phyloP scores from a whole-genome alignment of 2,888 invertebrate species.

The Hydriomena furcata region DNA sequence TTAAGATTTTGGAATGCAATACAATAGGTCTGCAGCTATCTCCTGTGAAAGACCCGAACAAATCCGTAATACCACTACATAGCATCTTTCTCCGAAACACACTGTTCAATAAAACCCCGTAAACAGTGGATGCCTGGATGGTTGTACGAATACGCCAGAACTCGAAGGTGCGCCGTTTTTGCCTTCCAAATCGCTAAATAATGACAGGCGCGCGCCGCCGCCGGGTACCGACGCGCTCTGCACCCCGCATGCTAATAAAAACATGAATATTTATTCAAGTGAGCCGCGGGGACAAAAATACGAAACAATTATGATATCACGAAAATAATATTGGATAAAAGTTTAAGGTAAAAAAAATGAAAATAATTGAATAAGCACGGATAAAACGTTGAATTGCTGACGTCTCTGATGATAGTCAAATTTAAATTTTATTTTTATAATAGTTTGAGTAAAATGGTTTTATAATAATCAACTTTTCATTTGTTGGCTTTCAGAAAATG shows the following conservation, averaged over 20 bases:
- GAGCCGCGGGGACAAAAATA: conserved; percentile 62
- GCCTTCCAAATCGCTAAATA: conserved; percentile 77
- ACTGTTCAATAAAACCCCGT: conserved; percentile 16
- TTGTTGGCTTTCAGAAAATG: too few species aligned
- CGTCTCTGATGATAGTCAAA: too few species aligned
- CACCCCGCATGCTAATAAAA: conserved; percentile 71
- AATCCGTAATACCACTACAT: conserved; percentile 1
- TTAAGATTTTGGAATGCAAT: too few species aligned
- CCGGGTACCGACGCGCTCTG: conserved; percentile 52
- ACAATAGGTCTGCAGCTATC: too few species aligned
- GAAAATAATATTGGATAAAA: conserved; percentile 23
- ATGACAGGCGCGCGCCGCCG: conserved; percentile 68
- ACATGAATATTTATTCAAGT: conserved; percentile 80
- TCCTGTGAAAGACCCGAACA: neutral
- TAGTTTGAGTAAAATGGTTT: too few species aligned
- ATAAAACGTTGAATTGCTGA: too few species aligned
- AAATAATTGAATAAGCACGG: too few species aligned
- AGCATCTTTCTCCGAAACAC: conserved; percentile 12
- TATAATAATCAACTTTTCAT: too few species aligned
- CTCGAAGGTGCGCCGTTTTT: conserved; percentile 70
- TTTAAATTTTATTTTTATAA: too few species aligned
- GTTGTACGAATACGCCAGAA: conserved; percentile 36
- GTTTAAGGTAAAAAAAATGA: too few species aligned
- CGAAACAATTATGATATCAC: conserved; percentile 43
- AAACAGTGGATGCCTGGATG: conserved; percentile 22